Evolutionary conservation across 2,113 vertebrate genomes (phyloP).

Genomic region (Phalacrocorax aristotelis): DNA sequence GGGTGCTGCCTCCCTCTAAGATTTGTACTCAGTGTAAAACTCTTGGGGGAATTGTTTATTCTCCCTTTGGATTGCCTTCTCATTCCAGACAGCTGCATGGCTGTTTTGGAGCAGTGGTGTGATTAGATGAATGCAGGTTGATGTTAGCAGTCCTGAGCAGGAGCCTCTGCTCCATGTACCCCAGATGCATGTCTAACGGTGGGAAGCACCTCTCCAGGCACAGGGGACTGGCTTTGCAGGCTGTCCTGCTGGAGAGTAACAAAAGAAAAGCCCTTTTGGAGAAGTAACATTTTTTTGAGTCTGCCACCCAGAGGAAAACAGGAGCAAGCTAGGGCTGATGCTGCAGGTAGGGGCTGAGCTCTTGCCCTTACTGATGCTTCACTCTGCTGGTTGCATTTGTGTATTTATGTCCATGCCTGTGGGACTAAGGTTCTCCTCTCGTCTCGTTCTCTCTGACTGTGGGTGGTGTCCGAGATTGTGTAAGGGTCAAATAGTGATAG

Average conservation of each 20-base stretch:
- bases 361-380: not conserved
- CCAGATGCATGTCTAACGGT: accelerated
- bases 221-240: not conserved
- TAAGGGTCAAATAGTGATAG: not conserved
- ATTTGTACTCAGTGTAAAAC: not conserved
- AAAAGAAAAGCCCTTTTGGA: not conserved
- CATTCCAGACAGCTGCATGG: accelerated
- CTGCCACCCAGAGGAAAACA: not conserved
- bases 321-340: not conserved
- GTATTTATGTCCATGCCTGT: not conserved
- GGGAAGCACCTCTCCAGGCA: not conserved
- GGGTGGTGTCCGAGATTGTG: not conserved
- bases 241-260: not conserved
- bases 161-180: accelerated
- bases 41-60: not conserved
- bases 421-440: not conserved
- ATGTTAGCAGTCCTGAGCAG: not conserved
- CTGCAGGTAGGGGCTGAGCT: not conserved
- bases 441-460: not conserved
- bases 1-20: not conserved
- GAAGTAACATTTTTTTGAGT: not conserved
- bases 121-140: not conserved
- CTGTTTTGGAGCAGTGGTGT: not conserved
- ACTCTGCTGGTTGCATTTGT: not conserved
- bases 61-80: not conserved